Percentiles rank a stretch among this genome's conserved stretches.
phyloP scores from a whole-genome alignment of 2,113 vertebrate species.

The Hyperopisus bebe region DNA sequence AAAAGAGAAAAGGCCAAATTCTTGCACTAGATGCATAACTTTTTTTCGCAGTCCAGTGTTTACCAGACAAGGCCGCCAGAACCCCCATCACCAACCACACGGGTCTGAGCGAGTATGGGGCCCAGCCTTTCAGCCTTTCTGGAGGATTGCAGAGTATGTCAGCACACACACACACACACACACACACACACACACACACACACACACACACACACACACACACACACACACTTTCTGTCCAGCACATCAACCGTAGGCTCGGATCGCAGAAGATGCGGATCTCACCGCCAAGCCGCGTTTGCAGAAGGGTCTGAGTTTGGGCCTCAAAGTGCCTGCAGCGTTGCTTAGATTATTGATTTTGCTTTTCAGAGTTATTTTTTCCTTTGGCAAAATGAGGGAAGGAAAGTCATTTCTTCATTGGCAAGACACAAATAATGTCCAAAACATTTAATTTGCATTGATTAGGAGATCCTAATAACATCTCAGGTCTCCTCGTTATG shows the following conservation, averaged over 20 bases:
- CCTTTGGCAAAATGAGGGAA: not conserved
- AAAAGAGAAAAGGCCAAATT: not conserved
- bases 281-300: not conserved
- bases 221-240: not conserved
- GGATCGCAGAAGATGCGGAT: not conserved
- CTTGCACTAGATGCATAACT: not conserved
- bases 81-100: not conserved
- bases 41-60: not conserved
- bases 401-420: not conserved
- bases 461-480: not conserved
- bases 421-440: not conserved
- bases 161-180: not conserved
- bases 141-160: not conserved
- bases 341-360: not conserved
- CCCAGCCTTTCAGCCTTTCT: not conserved
- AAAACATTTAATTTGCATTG: not conserved
- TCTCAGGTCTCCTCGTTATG: not conserved
- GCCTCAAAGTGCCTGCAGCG: not conserved
- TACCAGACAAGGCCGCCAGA: not conserved
- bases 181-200: not conserved
- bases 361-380: constrained; percentile 7
- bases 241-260: not conserved
- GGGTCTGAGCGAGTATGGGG: not conserved
- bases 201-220: not conserved
- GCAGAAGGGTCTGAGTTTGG: not conserved